These are phyloP conservation scores for Taenioides sp. DNA, from an alignment of 2,797 vertebrate genomes.

Conservation along the genomic window DNA sequence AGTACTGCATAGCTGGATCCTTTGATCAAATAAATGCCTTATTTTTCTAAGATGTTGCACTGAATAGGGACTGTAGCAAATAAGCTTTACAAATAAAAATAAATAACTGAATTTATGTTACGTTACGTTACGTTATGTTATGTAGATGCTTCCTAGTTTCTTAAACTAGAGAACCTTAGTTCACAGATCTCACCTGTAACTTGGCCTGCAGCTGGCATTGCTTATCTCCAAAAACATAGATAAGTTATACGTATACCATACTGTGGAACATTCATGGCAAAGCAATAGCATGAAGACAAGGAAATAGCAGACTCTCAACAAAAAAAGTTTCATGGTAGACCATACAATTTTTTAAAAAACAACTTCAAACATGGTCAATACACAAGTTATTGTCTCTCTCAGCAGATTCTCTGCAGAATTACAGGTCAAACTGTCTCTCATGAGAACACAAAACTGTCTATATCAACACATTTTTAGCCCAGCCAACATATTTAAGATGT, in stretches of 20 bases:
- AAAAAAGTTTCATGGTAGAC: too few species aligned
- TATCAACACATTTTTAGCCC: constrained; percentile 1
- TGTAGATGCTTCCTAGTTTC: background rate
- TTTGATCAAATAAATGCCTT: background rate
- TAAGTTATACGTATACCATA: too few species aligned
- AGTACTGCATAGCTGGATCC: background rate
- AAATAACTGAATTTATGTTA: background rate
- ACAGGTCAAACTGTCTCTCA: constrained; percentile 1
- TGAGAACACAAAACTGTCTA: background rate
- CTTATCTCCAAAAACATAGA: too few species aligned
- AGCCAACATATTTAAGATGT: background rate
- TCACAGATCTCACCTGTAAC: too few species aligned
- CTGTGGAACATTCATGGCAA: too few species aligned
- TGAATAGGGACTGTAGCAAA: background rate
- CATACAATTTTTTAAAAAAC: too few species aligned
- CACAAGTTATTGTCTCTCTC: background rate
- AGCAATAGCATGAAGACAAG: too few species aligned
- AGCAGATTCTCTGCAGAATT: background rate
- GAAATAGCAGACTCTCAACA: too few species aligned
- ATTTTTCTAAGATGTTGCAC: background rate
- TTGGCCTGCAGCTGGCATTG: too few species aligned
- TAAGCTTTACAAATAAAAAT: background rate
- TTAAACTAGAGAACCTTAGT: too few species aligned
- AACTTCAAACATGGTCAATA: too few species aligned
- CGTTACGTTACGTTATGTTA: too few species aligned